These are phyloP conservation scores for Zaprionus inermis DNA, from an alignment of 1,140 invertebrate genomes.

Conservation along the genomic window DNA sequence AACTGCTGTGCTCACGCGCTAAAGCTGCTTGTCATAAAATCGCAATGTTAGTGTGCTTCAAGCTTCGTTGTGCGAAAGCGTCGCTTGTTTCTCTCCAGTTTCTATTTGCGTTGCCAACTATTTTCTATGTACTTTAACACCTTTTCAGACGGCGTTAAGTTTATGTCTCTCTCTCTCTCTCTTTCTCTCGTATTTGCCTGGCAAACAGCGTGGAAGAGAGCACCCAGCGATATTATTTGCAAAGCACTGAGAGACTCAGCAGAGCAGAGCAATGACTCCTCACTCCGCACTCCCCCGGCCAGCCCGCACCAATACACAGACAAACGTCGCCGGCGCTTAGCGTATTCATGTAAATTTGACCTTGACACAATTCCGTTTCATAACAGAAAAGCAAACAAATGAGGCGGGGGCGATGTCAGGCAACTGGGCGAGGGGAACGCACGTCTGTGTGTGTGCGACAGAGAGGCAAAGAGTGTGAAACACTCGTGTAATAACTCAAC, in stretches of 20 bases:
- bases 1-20: neutral
- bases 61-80: neutral
- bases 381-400: conserved; percentile 78
- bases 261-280: conserved; percentile 14
- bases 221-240: conserved; percentile 55
- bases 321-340: conserved; percentile 60
- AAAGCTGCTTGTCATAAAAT: conserved; percentile 1
- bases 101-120: conserved; percentile 28
- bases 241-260: conserved; percentile 52
- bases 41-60: conserved; percentile 14
- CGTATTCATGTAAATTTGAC: conserved; percentile 81
- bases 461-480: conserved; percentile 41
- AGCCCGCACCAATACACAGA: neutral
- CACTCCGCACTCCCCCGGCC: conserved; percentile 3
- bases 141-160: conserved; percentile 31
- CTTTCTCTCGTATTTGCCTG: conserved; percentile 42
- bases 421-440: conserved; percentile 43
- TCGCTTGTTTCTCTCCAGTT: conserved; percentile 16
- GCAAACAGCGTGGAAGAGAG: conserved; percentile 41
- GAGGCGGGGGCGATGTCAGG: conserved; percentile 65
- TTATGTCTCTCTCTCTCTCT: conserved; percentile 30
- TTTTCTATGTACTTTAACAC: conserved; percentile 66
- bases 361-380: conserved; percentile 81
- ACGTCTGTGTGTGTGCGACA: conserved; percentile 34
- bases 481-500: conserved; percentile 73